Evolutionary conservation across 2,113 vertebrate genomes (phyloP), one percentile per base, ranked within the genome.

Genomic region (Aviceda subcristata): DNA sequence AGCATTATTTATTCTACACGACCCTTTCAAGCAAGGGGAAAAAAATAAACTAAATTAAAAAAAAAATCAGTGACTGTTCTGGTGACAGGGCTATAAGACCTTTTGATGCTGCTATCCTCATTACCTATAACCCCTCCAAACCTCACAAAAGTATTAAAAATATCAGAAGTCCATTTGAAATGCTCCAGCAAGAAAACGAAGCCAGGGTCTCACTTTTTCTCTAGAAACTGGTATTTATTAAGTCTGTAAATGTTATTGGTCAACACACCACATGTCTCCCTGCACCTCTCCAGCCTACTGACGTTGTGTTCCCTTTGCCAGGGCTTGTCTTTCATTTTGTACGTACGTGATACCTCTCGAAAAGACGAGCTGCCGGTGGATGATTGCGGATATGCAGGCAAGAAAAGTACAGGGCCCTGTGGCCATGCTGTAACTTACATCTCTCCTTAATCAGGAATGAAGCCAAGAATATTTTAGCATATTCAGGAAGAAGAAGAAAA

Each of bases 181-280:
- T 60, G n/a, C 6, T 71, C 12, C 18, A 56, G 46, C 27, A 53
- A 56, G 22, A 60, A 90, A 83, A 53, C 0, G 4, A 59, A 93
- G 3, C 5, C 41, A 66, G 15, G 11, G 4, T 64, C 34, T 79
- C n/a, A n/a, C 0, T 0, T 50, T 67, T 77, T 81, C 38, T 62
- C 36, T 68, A 71, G 48, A 72, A 86, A 67, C 3, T 17, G 15
- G 21, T 43, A 60, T 62, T 63, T 77, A 24, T 51, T 55, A 73
- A 56, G 13, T n/a, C 53, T 57, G 17, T n/a, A 41, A 51, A 36
- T 23, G 5, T 1, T 72, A 26, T 5, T 76, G 32, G 15, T 29
- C 30, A 76, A 24, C 36, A n/a, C 15, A 36, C 10, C 30, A 16
- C 0, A 0, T 19, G 30, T 43, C 21, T 41, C 32, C 27, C 6